phyloP scores from a whole-genome alignment of 2,797 vertebrate genomes.

The Liparis tanakae region DNA sequence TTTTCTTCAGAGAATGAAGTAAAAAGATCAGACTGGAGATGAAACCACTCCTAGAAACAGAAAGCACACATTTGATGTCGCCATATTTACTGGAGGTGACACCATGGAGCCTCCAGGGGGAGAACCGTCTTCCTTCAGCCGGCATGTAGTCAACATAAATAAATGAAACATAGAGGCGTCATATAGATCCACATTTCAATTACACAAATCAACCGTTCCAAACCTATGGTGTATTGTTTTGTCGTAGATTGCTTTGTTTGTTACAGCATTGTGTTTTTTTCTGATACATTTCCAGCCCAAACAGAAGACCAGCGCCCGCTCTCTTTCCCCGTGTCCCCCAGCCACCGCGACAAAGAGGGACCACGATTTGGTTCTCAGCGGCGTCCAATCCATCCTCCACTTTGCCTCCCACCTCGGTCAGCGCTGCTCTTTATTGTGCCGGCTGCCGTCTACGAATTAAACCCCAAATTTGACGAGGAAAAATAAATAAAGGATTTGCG shows the following conservation, averaged over 20 bases:
- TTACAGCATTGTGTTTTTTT: background rate
- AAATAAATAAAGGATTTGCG: background rate
- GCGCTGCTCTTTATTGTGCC: conserved; percentile 31
- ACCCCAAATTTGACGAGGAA: conserved; percentile 18
- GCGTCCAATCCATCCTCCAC: conserved; percentile 58
- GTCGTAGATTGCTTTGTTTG: background rate
- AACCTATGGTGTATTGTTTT: background rate
- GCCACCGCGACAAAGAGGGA: conserved; percentile 16
- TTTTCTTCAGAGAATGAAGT: no score
- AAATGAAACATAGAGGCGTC: background rate
- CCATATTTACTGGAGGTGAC: no score
- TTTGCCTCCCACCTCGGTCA: conserved; percentile 50
- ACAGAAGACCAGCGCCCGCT: background rate
- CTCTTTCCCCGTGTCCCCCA: conserved; percentile 6
- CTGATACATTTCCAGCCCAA: conserved; percentile 4
- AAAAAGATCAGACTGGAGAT: no score
- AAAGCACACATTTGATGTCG: no score
- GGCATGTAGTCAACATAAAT: background rate
- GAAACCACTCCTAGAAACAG: no score
- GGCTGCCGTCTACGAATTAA: conserved; percentile 29
- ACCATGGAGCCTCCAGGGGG: no score
- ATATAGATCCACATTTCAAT: background rate
- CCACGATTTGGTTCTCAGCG: conserved; percentile 52
- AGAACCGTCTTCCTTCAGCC: background rate
- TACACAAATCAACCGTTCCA: background rate